These are phyloP conservation scores for Cheilosia scutellata DNA, from an alignment of 2,888 invertebrate genomes.

Conservation along the genomic window DNA sequence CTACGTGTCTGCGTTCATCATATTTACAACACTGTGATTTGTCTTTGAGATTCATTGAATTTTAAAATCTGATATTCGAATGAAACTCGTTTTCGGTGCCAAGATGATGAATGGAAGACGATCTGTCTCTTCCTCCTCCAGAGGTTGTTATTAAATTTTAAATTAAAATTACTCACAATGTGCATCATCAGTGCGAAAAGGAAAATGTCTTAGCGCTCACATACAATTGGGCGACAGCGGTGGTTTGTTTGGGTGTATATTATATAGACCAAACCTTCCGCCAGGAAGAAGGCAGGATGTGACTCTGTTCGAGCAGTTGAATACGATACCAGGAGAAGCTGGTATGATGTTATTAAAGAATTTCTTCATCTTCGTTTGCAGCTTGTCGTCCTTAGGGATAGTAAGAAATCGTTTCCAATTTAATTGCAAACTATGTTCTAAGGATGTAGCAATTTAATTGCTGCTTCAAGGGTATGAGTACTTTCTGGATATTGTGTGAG, in stretches of 20 bases:
- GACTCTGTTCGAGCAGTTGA: constrained; percentile 13
- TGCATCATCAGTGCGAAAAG: constrained; percentile 44
- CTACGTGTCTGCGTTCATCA: constrained; percentile 1
- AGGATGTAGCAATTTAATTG: constrained; percentile 62
- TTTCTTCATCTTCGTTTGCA: constrained; percentile 14
- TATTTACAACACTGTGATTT: constrained; percentile 25
- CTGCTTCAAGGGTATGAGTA: constrained; percentile 33
- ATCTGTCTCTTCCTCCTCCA: constrained; percentile 21
- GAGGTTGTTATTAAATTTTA: constrained; percentile 68
- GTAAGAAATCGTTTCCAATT: constrained; percentile 45
- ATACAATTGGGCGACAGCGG: not conserved
- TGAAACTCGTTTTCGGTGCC: constrained; percentile 48
- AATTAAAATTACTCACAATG: constrained; percentile 65
- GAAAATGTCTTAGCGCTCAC: constrained; percentile 17
- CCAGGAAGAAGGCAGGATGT: not conserved
- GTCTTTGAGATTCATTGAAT: constrained; percentile 38
- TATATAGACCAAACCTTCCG: no score
- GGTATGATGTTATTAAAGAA: constrained; percentile 20
- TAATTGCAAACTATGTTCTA: constrained; percentile 56
- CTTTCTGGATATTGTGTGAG: constrained; percentile 15
- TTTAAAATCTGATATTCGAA: constrained; percentile 41
- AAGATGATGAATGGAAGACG: constrained; percentile 27
- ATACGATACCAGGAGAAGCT: not conserved
- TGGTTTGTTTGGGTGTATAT: not conserved
- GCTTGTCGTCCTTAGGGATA: not conserved